Percentiles rank a stretch among this genome's conserved stretches.
These are phyloP conservation scores for Drosophila mauritiana DNA, from an alignment of 1,140 invertebrate species.

Conservation along the genomic window DNA sequence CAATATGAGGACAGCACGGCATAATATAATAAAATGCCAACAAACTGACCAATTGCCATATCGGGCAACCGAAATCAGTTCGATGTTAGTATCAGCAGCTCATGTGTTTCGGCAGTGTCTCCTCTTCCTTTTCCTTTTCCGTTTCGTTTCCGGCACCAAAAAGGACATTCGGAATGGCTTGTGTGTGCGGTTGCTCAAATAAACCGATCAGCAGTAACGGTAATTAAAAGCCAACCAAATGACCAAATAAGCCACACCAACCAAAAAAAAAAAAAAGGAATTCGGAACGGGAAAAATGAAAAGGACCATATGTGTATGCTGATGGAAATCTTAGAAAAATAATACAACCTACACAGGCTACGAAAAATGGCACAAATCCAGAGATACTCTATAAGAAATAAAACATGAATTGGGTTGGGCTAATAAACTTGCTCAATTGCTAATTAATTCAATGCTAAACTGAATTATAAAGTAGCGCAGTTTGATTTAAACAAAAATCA, in stretches of 20 bases:
- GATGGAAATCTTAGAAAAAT: slow-evolving; percentile 68
- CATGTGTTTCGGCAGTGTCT: background rate
- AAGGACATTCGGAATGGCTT: background rate
- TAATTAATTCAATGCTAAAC: no score
- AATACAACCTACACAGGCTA: background rate
- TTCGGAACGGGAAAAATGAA: background rate
- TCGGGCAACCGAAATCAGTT: slow-evolving; percentile 29
- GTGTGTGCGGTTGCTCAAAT: slow-evolving; percentile 55
- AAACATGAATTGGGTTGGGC: no score
- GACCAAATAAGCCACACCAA: slow-evolving; percentile 65
- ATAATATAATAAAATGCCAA: slow-evolving; percentile 49
- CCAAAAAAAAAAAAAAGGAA: slow-evolving; percentile 6
- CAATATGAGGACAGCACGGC: slow-evolving; percentile 23
- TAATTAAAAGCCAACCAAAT: slow-evolving; percentile 84
- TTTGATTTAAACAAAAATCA: background rate
- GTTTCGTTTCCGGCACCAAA: background rate
- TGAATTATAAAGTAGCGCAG: no score
- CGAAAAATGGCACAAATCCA: background rate
- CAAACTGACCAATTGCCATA: slow-evolving; percentile 72
- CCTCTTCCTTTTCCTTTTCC: no score
- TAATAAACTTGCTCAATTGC: no score
- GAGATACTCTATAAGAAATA: slow-evolving; percentile 1
- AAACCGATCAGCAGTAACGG: slow-evolving; percentile 74
- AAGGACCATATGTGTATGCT: slow-evolving; percentile 19
- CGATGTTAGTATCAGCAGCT: background rate